Conservation (phyloP, 2,888 invertebrate species). For the Deilephila porcellus region DNA sequence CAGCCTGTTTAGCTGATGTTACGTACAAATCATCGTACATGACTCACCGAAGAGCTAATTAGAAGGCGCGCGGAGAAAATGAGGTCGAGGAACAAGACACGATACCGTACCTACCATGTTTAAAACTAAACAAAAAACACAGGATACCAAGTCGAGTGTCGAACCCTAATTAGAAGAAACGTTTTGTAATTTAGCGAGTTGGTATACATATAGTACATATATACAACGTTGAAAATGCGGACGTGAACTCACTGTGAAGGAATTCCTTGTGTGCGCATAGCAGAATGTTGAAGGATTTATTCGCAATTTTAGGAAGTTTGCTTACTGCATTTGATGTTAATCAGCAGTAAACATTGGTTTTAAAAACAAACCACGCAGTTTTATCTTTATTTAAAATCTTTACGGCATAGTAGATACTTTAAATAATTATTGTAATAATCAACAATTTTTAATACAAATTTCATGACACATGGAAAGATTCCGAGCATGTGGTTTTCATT, state of each 20-base stretch:
- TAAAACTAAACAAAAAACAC: slow-evolving; percentile 26
- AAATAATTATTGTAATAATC: too few species aligned
- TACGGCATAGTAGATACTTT: background rate
- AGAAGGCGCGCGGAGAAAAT: slow-evolving; percentile 21
- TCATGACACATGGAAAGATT: too few species aligned
- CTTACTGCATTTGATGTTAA: background rate
- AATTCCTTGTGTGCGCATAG: background rate
- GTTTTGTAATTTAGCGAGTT: slow-evolving; percentile 36
- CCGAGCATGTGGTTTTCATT: too few species aligned
- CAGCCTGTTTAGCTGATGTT: slow-evolving; percentile 25
- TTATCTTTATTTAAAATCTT: slow-evolving; percentile 1
- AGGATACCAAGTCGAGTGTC: slow-evolving; percentile 34
- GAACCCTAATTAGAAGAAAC: slow-evolving; percentile 53
- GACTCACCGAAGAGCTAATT: slow-evolving; percentile 27
- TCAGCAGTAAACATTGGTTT: background rate
- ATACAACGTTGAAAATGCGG: background rate
- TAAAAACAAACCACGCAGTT: slow-evolving; percentile 1
- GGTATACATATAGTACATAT: background rate
- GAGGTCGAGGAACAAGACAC: slow-evolving; percentile 28
- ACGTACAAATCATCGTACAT: slow-evolving; percentile 21
- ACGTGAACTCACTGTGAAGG: background rate
- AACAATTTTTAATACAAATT: too few species aligned
- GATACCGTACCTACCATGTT: slow-evolving; percentile 11
- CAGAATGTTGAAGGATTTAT: background rate
- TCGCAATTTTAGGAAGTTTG: background rate